Evolutionary conservation across 2,888 invertebrate genomes (phyloP), one percentile per base, ranked within the genome.

Genomic region (Teleogryllus oceanicus): DNA sequence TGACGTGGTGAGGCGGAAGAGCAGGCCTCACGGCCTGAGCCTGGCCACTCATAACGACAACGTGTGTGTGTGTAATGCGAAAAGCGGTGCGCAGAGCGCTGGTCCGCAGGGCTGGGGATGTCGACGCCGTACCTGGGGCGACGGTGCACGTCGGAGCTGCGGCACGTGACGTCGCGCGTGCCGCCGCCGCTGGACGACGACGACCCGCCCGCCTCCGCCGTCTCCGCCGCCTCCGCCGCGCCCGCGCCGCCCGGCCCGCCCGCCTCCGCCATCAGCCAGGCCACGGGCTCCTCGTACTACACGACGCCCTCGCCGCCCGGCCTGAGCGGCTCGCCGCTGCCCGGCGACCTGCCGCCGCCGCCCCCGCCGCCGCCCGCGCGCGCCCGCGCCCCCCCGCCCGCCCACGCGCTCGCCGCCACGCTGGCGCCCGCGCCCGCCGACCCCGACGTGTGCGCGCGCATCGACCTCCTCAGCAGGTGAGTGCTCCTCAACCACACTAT

Each of bases 381-480:
- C 74, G 24, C 24, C 2, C 51, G 74, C 77, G 80, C 37, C 37
- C 37, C 62, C 62, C 12, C 62, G n/a, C 62, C 86, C 90, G 83
- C 80, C 86, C 86, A 82, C 86, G 86, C 83, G 86, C 88, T 82
- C 90, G 90, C 82, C 49, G 75, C 77, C 21, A 78, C 80, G 80
- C 74, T 37, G 37, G 37, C 51, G 74, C 77, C 80, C 37, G 37
- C 37, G 16, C 62, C 13, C 62, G n/a, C 62, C 77, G 82, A 81
- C 16, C 76, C 50, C 75, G 88, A 89, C 83, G 90, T 93, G 83
- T 89, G 92, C 84, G 88, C 89, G 81, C 90, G 93, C 84, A 89
- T 94, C 85, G 94, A 94, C 84, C 91, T 92, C 84, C 87, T 94
- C 82, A 90, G 91, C 84, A 90, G 91, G 85, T 91, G 91, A 83